Evolutionary conservation across 1,140 invertebrate species (phyloP).

Genomic region (Drosophila sproati): DNA sequence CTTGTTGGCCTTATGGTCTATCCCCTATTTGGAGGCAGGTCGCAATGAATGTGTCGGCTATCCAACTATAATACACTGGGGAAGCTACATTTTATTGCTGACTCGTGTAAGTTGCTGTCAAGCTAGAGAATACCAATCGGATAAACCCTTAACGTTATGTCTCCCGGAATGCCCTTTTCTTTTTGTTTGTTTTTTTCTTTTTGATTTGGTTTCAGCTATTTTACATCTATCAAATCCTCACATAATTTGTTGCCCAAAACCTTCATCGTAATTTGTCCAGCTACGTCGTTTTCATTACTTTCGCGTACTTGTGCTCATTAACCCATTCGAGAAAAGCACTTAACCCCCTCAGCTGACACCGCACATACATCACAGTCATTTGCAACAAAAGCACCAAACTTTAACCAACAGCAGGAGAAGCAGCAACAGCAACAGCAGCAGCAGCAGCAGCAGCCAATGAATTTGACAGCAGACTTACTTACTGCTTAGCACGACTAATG

Average conservation of each 20-base stretch:
- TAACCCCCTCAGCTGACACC: slow-evolving; percentile 47
- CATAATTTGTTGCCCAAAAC: not conserved
- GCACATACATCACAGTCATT: slow-evolving; percentile 49
- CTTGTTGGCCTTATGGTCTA: slow-evolving; percentile 26
- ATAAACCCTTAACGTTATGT: not conserved
- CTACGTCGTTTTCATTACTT: slow-evolving; percentile 7
- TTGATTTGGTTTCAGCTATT: not conserved
- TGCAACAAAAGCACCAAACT: slow-evolving; percentile 24
- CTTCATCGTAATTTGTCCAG: slow-evolving; percentile 21
- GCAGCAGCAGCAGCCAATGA: slow-evolving; percentile 39
- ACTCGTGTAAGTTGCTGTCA: not conserved
- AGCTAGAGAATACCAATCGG: not conserved
- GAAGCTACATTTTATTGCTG: not conserved
- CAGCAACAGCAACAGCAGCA: not conserved
- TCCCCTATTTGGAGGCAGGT: slow-evolving; percentile 26
- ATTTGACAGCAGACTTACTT: slow-evolving; percentile 49
- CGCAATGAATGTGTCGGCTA: slow-evolving; percentile 6
- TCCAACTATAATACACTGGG: not conserved
- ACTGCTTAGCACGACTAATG: slow-evolving; percentile 49
- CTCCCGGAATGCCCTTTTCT: no score
- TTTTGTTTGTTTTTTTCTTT: not conserved
- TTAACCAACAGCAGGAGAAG: not conserved
- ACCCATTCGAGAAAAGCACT: slow-evolving; percentile 44
- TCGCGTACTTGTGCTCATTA: slow-evolving; percentile 32
- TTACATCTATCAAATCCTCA: slow-evolving; percentile 4